Evolutionary conservation across 2,797 vertebrate genomes (phyloP), one percentile per base, ranked within the genome.

Genomic region (Scolopax rusticola): DNA sequence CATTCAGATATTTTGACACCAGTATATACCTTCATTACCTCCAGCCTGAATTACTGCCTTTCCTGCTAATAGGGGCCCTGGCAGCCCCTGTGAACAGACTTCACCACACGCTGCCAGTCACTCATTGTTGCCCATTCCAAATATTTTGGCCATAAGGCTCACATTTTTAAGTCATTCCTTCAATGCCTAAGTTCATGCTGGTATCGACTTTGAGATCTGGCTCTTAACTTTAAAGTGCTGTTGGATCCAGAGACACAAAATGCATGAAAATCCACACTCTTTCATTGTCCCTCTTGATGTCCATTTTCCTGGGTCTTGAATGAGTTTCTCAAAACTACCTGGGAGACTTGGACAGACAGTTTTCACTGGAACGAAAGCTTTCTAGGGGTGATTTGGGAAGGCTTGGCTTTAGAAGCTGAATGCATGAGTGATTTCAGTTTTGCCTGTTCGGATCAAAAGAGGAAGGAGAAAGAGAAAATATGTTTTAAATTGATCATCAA

Each of bases 1-100:
- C 38, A 15, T 84, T 94, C 21, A 56, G 33, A 19, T 92, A 48
- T 96, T 94, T 90, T 90, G 68, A 74, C 77, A 94, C 33, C 41
- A 65, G n/a, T 43, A 16, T 43, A 50, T 33, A 60, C 20, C 27
- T 94, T 96, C 54, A 79, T 85, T 78, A n/a, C 20, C 33, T 92
- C 36, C 57, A 86, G 70, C 28, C 8, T 53, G 80, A 86, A 84
- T 93, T 53, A 51, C 19, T 53, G 15, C 48, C 1, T 0, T 47
- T 77, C 30, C 33, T 87, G 69, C 59, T 80, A 70, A 56, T 7
- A 71, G 61, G 8, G 27, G 6, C 57, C 47, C 73, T 85, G 70
- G 48, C 47, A 89, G 51, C 13, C 63, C 40, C 56, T 56, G 12
- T 59, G 48, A 93, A 30, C 19, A 84, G 63, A 24, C 30, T 68